Conservation (phyloP, 2,888 invertebrate genomes). For the Philonicus albiceps region DNA sequence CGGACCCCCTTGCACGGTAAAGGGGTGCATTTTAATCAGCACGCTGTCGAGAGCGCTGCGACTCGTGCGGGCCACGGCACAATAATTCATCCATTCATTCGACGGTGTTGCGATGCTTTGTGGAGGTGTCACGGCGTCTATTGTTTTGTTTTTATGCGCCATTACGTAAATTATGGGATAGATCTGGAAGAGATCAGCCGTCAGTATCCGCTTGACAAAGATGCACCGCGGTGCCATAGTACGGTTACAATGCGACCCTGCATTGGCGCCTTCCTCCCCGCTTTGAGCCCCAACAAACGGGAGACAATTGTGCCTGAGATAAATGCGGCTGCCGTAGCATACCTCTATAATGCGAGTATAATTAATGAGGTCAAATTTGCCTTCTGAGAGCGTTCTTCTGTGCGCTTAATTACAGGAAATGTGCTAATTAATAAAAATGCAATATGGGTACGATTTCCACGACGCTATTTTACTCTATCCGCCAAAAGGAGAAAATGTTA, state of each 20-base stretch:
- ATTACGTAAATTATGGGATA: not conserved
- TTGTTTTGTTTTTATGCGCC: not conserved
- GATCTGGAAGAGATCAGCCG: constrained; percentile 5
- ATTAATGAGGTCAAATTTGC: constrained; percentile 14
- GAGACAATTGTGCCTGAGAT: not conserved
- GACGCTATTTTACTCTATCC: not conserved
- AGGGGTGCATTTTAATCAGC: not conserved
- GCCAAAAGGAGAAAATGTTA: not conserved
- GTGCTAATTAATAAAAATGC: not conserved
- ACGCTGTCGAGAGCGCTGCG: not conserved
- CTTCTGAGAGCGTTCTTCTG: not conserved
- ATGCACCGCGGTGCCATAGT: not conserved
- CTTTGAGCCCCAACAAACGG: not conserved
- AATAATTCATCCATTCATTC: constrained; percentile 11
- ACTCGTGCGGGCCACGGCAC: not conserved
- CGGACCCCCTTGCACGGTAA: not conserved
- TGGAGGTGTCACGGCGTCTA: not conserved
- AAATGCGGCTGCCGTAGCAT: not conserved
- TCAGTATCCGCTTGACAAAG: constrained; percentile 7
- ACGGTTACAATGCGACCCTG: not conserved
- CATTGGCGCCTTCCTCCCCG: not conserved
- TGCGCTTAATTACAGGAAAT: not conserved
- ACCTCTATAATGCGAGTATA: not conserved
- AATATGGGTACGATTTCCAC: not conserved
- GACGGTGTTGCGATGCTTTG: constrained; percentile 1